phyloP scores from a whole-genome alignment of 30 jellyfish, hydroid and myxozoan genomes.

The Chironex yamaguchii region DNA sequence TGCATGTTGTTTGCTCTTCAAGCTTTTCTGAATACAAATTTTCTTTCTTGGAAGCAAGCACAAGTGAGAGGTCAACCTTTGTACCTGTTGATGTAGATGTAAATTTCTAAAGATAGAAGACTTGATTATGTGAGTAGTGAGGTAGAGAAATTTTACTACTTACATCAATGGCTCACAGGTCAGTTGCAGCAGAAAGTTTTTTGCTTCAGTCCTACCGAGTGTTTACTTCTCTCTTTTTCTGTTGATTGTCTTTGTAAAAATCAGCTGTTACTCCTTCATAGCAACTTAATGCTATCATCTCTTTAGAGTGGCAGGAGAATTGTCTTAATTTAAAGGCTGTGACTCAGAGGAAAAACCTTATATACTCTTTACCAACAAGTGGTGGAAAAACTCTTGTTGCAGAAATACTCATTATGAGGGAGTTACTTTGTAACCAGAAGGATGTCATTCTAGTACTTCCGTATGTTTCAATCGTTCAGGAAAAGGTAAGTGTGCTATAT shows the following conservation, averaged over 20 bases:
- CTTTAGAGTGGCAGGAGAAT: conserved; percentile 92
- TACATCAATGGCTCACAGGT: not conserved
- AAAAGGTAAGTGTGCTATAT: conserved; percentile 94
- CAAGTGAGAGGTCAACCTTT: too few relatives aligned
- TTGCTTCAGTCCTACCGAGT: not conserved
- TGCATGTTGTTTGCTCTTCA: too few relatives aligned
- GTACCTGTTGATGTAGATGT: too few relatives aligned
- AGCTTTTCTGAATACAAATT: too few relatives aligned
- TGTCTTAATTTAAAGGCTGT: conserved; percentile 79
- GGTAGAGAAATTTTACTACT: not conserved
- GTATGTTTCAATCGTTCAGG: conserved; percentile 95
- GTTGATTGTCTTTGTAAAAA: not conserved
- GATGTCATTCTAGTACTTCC: conserved; percentile 90
- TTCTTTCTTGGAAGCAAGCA: too few relatives aligned
- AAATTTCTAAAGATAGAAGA: too few relatives aligned
- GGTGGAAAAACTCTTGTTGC: conserved; percentile 99
- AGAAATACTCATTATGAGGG: conserved; percentile 90
- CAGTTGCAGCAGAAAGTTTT: not conserved
- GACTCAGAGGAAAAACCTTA: conserved; percentile 58
- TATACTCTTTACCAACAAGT: conserved; percentile 97
- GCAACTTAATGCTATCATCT: not conserved
- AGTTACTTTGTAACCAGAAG: conserved; percentile 64
- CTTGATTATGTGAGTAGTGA: too few relatives aligned
- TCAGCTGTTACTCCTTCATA: not conserved
- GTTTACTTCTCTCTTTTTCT: not conserved